Conservation (phyloP, 1,140 invertebrate genomes). For the Orius insidiosus region DNA sequence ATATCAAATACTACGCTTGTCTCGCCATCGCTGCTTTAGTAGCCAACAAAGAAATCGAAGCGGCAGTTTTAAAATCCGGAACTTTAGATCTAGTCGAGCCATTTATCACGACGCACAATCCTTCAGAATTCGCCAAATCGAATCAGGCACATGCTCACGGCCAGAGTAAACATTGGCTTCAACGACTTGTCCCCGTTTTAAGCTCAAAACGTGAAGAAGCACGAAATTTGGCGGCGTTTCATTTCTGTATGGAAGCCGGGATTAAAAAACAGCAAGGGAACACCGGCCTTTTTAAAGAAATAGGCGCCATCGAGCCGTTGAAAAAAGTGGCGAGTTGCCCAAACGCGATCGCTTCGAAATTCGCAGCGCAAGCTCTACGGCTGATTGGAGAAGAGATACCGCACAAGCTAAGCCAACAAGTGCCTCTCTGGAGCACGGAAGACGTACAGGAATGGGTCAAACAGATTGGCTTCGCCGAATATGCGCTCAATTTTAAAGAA, state of each 20-base stretch:
- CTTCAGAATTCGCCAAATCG: conserved; percentile 85
- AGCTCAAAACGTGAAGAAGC: conserved; percentile 92
- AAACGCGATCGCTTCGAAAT: conserved; percentile 93
- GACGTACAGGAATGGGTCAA: conserved; percentile 97
- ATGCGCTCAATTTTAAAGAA: conserved; percentile 64
- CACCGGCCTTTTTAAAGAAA: conserved; percentile 83
- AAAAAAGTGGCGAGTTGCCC: conserved; percentile 95
- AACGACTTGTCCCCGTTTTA: conserved; percentile 83
- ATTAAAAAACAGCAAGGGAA: conserved; percentile 95
- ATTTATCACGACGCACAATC: conserved; percentile 85
- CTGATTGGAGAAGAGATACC: conserved; percentile 93
- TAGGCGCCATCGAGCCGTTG: conserved; percentile 85
- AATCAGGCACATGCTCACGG: conserved; percentile 86
- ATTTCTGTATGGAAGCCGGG: conserved; percentile 98
- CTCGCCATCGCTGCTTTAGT: conserved; percentile 91
- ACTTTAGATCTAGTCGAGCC: conserved; percentile 91
- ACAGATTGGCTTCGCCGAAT: conserved; percentile 84
- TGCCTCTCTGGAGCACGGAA: conserved; percentile 89
- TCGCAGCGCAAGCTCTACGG: conserved; percentile 85
- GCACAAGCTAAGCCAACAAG: conserved; percentile 93
- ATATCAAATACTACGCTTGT: conserved; percentile 96
- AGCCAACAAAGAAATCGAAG: conserved; percentile 96
- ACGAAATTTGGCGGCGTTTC: conserved; percentile 90
- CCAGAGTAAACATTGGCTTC: conserved; percentile 90
- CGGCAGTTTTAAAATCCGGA: conserved; percentile 84